phyloP scores from a whole-genome alignment of 2,888 invertebrate genomes.

The Strigamia crassipes region DNA sequence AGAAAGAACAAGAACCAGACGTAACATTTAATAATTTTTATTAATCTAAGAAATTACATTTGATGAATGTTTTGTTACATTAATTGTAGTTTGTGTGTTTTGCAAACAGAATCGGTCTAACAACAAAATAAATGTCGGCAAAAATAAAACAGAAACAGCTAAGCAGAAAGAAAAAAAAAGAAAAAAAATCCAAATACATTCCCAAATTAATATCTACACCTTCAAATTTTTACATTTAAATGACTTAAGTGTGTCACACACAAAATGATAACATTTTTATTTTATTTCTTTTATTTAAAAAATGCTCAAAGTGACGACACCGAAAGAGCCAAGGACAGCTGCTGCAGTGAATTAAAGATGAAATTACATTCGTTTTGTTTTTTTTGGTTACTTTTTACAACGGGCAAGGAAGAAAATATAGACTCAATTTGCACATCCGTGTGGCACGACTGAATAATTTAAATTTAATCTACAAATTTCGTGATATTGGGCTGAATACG shows the following conservation, averaged over 20 bases:
- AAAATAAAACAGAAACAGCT: neutral
- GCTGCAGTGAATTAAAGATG: slow-evolving; percentile 22
- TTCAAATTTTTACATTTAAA: neutral
- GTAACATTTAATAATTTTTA: slow-evolving; percentile 38
- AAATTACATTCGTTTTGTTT: neutral
- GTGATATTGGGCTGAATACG: neutral
- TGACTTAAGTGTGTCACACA: neutral
- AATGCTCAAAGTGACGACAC: neutral
- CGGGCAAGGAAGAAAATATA: slow-evolving; percentile 2
- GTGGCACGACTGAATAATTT: neutral
- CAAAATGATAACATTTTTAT: no score
- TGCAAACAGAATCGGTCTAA: slow-evolving; percentile 6
- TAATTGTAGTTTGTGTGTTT: slow-evolving; percentile 12
- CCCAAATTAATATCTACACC: slow-evolving; percentile 8
- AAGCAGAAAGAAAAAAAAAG: no score
- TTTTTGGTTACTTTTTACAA: neutral
- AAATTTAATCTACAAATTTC: neutral
- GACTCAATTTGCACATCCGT: neutral
- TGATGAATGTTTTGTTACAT: slow-evolving; percentile 24
- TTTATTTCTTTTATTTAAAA: neutral
- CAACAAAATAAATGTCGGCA: neutral
- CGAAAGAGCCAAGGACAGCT: slow-evolving; percentile 4
- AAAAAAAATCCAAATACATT: neutral
- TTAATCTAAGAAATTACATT: slow-evolving; percentile 39
- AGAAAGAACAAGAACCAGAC: neutral